Evolutionary conservation across 2,113 vertebrate species (phyloP).

Genomic region (Poeciliopsis occidentalis): DNA sequence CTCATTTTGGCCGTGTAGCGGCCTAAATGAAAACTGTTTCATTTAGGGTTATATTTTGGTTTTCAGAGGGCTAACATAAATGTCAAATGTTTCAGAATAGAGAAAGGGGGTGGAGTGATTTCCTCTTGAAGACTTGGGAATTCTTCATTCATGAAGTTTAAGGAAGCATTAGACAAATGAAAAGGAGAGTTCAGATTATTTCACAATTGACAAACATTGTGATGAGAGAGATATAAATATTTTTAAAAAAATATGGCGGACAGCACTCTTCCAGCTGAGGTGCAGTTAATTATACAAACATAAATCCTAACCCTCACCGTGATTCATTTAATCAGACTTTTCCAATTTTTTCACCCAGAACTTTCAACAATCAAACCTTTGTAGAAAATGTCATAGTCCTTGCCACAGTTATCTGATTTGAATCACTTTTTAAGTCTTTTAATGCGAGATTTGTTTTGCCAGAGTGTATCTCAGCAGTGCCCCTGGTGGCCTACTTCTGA

Average conservation of each 20-base stretch:
- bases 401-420: slow-evolving; percentile 7
- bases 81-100: too few species aligned
- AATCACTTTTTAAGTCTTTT: slow-evolving; percentile 14
- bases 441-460: slow-evolving; percentile 18
- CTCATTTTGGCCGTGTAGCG: slow-evolving; percentile 48
- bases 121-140: too few species aligned
- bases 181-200: too few species aligned
- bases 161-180: too few species aligned
- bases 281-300: slow-evolving; percentile 8
- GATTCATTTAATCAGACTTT: neutral
- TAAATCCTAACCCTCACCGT: neutral
- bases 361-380: neutral
- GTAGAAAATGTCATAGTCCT: slow-evolving; percentile 2
- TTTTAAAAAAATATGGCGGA: neutral
- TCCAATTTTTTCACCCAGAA: too few species aligned
- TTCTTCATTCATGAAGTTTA: too few species aligned
- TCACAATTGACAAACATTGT: too few species aligned
- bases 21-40: neutral
- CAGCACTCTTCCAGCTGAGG: neutral
- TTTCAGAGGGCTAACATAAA: too few species aligned
- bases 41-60: too few species aligned
- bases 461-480: slow-evolving; percentile 32
- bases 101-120: too few species aligned
- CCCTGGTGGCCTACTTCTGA: slow-evolving; percentile 48
- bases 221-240: neutral